Evolutionary conservation across 2,797 vertebrate species (phyloP), one percentile per base, ranked within the genome.

Genomic region (Cephalopachus bancanus): DNA sequence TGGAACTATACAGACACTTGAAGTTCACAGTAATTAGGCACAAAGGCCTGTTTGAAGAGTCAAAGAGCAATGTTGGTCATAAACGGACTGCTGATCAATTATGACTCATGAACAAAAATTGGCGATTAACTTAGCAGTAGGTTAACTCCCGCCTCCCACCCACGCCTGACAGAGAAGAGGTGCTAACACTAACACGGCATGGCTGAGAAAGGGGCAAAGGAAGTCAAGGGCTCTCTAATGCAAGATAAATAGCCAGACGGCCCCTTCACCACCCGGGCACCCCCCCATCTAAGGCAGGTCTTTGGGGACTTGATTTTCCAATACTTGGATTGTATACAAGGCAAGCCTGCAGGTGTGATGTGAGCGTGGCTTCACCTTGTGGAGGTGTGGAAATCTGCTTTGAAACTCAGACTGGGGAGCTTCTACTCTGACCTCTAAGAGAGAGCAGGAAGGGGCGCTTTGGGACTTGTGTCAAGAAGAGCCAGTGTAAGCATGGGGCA

Each of bases 31-130:
- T 55, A 64, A 93, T 62, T 72, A 76, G 6, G 9, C 71, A 94
- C 60, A 96, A 87, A 94, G 85, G 22, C 51, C 88, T 94, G 30
- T 65, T 84, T 53, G 33, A 90, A 95, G 79, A 91, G 91, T 57
- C 62, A 67, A 65, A 76, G 72, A 83, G 69, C 88, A 96, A 85
- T n/a, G 51, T 0, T 71, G 67, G 62, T 91, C 84, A 65, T 67
- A 59, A 57, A 95, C 1, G n/a, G 64, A 85, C 55, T 88, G 51
- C 76, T 72, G 89, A 90, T 90, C 96, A 79, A 93, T 92, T 96
- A 64, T 81, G 83, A 83, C 33, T 84, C 83, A 51, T 20, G 59
- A 44, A 83, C 78, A 90, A 62, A 79, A 88, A 69, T 0, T 53
- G 62, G 49, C 55, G 91, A 86, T 97, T 95, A 92, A 89, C 92